Evolutionary conservation across 2,113 vertebrate genomes (phyloP).

Genomic region (Gymnogyps californianus): DNA sequence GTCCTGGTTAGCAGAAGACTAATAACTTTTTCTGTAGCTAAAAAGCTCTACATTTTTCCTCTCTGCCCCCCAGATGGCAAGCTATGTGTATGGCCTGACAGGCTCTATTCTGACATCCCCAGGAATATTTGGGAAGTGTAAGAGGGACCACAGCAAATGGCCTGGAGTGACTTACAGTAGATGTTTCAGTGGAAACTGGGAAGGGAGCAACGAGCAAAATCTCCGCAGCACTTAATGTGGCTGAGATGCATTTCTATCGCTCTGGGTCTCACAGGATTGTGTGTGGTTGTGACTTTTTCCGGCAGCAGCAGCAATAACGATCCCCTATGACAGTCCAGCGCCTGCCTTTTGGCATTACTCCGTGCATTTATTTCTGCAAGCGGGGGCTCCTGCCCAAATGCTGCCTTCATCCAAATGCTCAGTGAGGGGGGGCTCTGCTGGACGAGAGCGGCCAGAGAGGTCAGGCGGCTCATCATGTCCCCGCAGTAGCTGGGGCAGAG

Average conservation of each 20-base stretch:
- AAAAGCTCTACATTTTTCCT: neutral
- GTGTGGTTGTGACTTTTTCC: neutral
- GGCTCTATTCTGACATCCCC: neutral
- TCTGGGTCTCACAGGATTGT: accelerated
- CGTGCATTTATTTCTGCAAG: neutral
- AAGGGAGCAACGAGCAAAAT: neutral
- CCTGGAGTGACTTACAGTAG: neutral
- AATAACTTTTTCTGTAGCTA: neutral
- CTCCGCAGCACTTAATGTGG: neutral
- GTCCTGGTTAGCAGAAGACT: neutral
- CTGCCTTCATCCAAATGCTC: neutral
- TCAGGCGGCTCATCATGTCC: accelerated
- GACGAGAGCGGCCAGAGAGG: neutral
- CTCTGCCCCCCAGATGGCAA: neutral
- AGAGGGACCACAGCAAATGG: neutral
- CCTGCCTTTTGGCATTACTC: neutral
- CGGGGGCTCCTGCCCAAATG: accelerated
- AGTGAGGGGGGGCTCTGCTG: accelerated
- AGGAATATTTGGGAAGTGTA: neutral
- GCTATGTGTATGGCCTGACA: accelerated
- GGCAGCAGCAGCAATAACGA: neutral
- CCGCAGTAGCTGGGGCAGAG: neutral
- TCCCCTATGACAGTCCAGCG: accelerated
- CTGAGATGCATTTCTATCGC: accelerated
- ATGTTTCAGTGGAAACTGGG: neutral